Base-by-base conservation (phyloP, 2,113 vertebrate species). In the Sula dactylatra region DNA sequence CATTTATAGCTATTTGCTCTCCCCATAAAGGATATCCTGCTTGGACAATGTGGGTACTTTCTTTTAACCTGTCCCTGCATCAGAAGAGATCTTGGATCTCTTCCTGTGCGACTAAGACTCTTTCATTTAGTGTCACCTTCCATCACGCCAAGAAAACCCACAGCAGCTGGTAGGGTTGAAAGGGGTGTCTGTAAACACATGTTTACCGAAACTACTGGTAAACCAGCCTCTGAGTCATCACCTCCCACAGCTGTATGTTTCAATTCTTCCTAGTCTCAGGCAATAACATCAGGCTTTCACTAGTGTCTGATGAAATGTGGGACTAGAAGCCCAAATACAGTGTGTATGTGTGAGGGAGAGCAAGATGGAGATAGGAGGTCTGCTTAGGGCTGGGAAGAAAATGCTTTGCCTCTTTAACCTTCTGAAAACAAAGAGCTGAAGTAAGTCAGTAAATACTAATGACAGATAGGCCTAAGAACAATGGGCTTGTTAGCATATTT, bases 161-260 rank as follows among this genome's bases (percentile, higher is more conserved):
- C 80, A 90, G 82, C 61, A 86, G 82, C 67, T 10, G 0, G 61
- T 17, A 25, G 56, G 44, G 66, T 72, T 92, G 90, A 94, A 93
- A 94, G 62, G 36, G 38, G n/a, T 58, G 55, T 74, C 65, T 97
- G 72, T 78, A 95, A 94, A 96, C 72, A 88, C 12, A 6, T 90
- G 67, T 81, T 96, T 94, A 88, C 65, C 91, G 95, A 66, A 92
- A 77, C 42, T 11, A 13, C 54, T 29, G 71, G 71, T 82, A 81
- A 92, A 88, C 62, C 82, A 85, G 74, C 52, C 47, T 29, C 47
- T 7, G 79, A 96, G 49, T 80, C 85, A 86, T 34, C 71, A 22
- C 27, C 59, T 94, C 55, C 64, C 4, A 1, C 34, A 44, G 64
- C 40, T 86, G 56, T 67, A 13, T 38, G 71, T 52, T 67, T 72